A percentile compares a stretch with the other conserved stretches of the same genome.
Evolutionary conservation across 2,888 invertebrate species (phyloP).

Genomic region (Cartodere bifasciata): DNA sequence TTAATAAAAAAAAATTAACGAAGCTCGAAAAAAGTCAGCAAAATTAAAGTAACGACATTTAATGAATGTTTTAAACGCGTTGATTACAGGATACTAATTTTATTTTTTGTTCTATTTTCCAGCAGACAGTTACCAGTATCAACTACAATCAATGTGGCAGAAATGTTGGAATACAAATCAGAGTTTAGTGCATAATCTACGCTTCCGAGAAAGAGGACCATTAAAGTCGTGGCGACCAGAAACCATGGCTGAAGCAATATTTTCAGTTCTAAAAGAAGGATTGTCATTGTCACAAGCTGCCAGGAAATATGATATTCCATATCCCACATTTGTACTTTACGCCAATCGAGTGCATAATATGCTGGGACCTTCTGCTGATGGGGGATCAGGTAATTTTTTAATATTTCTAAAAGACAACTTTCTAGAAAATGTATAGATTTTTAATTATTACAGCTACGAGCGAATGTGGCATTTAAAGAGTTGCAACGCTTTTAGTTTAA

Average conservation of each 20-base stretch:
- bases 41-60: too few relatives aligned
- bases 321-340: conserved; percentile 86
- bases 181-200: conserved; percentile 77
- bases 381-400: conserved; percentile 60
- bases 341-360: conserved; percentile 89
- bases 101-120: conserved; percentile 30
- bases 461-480: too few relatives aligned
- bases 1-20: conserved; percentile 22
- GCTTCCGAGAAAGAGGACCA: conserved; percentile 85
- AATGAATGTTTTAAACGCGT: too few relatives aligned
- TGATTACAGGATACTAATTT: too few relatives aligned
- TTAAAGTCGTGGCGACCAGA: conserved; percentile 89
- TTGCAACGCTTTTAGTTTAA: too few relatives aligned
- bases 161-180: conserved; percentile 93
- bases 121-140: conserved; percentile 92
- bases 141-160: conserved; percentile 91
- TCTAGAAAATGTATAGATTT: too few relatives aligned
- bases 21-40: too few relatives aligned
- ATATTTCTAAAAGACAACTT: too few relatives aligned
- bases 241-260: conserved; percentile 90
- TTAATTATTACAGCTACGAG: too few relatives aligned
- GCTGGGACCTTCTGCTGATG: conserved; percentile 85
- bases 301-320: conserved; percentile 87
- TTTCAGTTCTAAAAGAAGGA: conserved; percentile 83
- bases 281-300: conserved; percentile 82